These are phyloP conservation scores for Papilio elwesi DNA, from an alignment of 2,888 invertebrate species.

Conservation along the genomic window DNA sequence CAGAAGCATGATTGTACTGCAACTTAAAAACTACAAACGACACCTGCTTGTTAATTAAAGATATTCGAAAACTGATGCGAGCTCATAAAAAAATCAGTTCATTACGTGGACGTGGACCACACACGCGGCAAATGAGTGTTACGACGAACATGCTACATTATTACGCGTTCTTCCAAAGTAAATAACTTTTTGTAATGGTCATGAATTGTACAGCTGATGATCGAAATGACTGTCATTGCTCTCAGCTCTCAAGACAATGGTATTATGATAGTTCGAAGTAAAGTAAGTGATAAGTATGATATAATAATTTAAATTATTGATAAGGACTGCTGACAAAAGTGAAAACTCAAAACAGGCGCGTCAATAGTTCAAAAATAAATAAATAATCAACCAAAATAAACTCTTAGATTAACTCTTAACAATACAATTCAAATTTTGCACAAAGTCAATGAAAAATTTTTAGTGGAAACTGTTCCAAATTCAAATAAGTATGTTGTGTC, in stretches of 20 bases:
- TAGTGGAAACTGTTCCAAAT: too few species aligned
- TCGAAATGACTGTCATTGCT: not conserved
- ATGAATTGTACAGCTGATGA: conserved; percentile 2
- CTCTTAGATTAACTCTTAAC: too few species aligned
- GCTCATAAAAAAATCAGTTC: conserved; percentile 22
- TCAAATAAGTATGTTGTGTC: too few species aligned
- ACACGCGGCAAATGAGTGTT: conserved; percentile 11
- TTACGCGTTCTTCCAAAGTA: conserved; percentile 1
- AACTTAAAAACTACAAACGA: conserved; percentile 18
- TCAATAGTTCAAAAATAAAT: too few species aligned
- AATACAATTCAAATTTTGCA: too few species aligned
- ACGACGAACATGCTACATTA: not conserved
- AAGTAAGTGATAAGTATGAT: too few species aligned
- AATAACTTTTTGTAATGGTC: conserved; percentile 5
- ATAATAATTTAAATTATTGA: too few species aligned
- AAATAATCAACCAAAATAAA: too few species aligned
- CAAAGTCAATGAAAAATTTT: too few species aligned
- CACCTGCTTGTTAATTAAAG: conserved; percentile 37
- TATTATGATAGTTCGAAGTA: too few species aligned
- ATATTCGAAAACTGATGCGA: conserved; percentile 25
- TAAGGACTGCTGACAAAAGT: too few species aligned
- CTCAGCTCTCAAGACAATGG: not conserved
- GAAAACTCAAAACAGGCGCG: too few species aligned
- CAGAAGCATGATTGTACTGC: not conserved
- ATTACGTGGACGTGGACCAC: conserved; percentile 33